Evolutionary conservation across 2,888 invertebrate genomes (phyloP).

Genomic region (Acanthoscelides obtectus): DNA sequence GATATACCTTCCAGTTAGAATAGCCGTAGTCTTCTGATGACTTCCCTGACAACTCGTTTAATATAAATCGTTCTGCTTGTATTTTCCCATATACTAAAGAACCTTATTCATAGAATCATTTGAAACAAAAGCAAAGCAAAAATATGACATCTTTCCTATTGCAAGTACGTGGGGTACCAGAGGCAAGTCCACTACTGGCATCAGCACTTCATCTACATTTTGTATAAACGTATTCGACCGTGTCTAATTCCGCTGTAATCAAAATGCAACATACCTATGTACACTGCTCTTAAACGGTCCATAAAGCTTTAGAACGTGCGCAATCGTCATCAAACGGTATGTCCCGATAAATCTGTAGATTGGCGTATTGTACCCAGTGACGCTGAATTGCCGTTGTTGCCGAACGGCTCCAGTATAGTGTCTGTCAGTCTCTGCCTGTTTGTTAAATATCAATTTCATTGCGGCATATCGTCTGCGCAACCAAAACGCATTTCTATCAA

Average conservation of each 20-base stretch:
- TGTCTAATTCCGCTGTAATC: neutral
- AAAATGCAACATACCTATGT: neutral
- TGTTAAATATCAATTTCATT: neutral
- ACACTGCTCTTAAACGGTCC: neutral
- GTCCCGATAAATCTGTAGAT: neutral
- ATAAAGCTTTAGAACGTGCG: neutral
- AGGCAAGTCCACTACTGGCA: neutral
- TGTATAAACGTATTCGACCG: neutral
- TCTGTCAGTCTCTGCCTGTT: neutral
- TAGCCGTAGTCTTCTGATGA: too few relatives aligned
- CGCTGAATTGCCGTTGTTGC: neutral
- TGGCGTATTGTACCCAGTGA: neutral
- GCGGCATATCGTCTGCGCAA: neutral
- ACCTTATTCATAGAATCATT: too few relatives aligned
- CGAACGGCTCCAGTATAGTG: neutral
- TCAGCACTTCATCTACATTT: neutral
- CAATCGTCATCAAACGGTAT: neutral
- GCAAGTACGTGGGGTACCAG: neutral
- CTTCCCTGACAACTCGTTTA: too few relatives aligned
- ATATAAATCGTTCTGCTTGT: too few relatives aligned
- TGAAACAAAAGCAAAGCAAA: too few relatives aligned
- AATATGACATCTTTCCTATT: too few relatives aligned
- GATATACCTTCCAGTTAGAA: too few relatives aligned
- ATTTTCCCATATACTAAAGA: too few relatives aligned
- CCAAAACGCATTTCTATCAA: neutral